Conservation (phyloP, 1,140 invertebrate genomes). For the Drosophila suzukii region DNA sequence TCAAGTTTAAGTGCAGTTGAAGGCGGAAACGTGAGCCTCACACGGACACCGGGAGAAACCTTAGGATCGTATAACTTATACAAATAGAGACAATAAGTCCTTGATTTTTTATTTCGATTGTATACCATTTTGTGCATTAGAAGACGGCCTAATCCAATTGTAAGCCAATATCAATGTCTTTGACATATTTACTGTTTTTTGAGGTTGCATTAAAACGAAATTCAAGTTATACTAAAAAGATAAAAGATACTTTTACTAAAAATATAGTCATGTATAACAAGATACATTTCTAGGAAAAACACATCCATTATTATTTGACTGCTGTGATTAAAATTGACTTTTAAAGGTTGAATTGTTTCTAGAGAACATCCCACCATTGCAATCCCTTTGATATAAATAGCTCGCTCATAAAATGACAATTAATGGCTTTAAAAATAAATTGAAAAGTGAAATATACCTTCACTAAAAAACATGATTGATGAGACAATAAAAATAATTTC, state of each 20-base stretch:
- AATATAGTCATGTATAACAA: not conserved
- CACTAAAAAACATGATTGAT: not conserved
- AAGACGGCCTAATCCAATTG: too few species aligned
- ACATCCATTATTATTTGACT: too few species aligned
- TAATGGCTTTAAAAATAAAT: not conserved
- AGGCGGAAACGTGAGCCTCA: conserved; percentile 46
- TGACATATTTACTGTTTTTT: too few species aligned
- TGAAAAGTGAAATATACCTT: too few species aligned
- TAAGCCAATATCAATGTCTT: too few species aligned
- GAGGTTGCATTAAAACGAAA: too few species aligned
- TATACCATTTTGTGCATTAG: too few species aligned
- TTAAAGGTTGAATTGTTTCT: not conserved
- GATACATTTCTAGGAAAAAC: not conserved
- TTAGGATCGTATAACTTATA: not conserved
- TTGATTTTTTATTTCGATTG: not conserved
- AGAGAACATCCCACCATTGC: not conserved
- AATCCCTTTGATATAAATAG: not conserved
- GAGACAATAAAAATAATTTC: not conserved
- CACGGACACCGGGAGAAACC: conserved; percentile 8
- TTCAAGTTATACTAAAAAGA: too few species aligned
- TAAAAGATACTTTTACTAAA: too few species aligned
- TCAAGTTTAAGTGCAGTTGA: conserved; percentile 74
- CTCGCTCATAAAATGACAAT: not conserved
- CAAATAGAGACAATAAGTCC: not conserved
- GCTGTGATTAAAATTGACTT: too few species aligned